Conservation (phyloP, 1,140 invertebrate genomes). For the Caenorhabditis inopinata region DNA sequence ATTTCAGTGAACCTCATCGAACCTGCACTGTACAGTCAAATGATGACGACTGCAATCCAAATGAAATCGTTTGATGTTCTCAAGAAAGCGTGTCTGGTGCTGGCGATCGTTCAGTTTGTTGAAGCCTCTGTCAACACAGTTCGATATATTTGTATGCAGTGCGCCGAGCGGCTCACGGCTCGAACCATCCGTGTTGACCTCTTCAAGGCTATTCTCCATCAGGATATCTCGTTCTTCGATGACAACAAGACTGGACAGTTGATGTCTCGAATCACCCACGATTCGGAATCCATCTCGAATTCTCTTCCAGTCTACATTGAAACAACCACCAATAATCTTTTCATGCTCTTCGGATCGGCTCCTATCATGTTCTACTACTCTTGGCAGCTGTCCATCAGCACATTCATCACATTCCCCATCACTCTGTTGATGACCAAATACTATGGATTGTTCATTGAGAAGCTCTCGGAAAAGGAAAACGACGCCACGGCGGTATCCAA, state of each 20-base stretch:
- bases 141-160: constrained; percentile 12
- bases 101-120: not conserved
- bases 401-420: constrained; percentile 14
- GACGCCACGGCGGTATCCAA: not conserved
- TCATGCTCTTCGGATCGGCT: constrained; percentile 24
- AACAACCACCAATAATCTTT: not conserved
- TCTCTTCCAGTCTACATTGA: constrained; percentile 24
- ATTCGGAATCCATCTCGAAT: constrained; percentile 4
- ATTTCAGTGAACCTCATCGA: constrained; percentile 3
- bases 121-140: constrained; percentile 3
- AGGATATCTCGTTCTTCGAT: constrained; percentile 12
- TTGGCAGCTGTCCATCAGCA: not conserved
- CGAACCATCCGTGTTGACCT: not conserved
- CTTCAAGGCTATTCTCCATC: not conserved
- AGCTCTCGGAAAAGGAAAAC: not conserved
- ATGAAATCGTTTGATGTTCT: constrained; percentile 12
- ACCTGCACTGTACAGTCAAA: not conserved
- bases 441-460: constrained; percentile 2
- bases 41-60: constrained; percentile 3
- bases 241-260: constrained; percentile 3
- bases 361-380: constrained; percentile 16
- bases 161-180: not conserved
- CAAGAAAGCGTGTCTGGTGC: not conserved
- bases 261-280: not conserved
- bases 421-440: not conserved